A percentile compares a stretch with the other conserved stretches of the same genome.
Evolutionary conservation across 2,797 vertebrate species (phyloP).

Genomic region (Myoxocephalus aenaeus): DNA sequence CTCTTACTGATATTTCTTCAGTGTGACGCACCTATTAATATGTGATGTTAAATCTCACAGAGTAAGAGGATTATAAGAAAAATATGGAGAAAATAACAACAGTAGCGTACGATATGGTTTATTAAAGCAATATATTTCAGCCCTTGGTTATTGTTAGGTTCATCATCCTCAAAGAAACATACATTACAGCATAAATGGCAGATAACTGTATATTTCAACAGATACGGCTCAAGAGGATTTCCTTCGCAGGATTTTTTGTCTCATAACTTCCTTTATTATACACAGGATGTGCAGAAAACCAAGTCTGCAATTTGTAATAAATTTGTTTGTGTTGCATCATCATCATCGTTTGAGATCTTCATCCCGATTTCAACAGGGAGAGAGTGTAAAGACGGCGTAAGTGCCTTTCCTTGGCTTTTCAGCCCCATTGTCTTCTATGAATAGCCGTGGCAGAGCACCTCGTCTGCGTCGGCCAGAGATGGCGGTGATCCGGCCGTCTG

Average conservation of each 20-base stretch:
- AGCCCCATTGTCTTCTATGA: slow-evolving; percentile 63
- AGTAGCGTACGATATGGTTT: background rate
- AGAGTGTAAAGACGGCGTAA: background rate
- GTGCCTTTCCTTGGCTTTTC: background rate
- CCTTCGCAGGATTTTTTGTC: slow-evolving; percentile 24
- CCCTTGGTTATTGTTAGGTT: background rate
- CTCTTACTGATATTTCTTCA: background rate
- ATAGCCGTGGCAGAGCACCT: slow-evolving; percentile 48
- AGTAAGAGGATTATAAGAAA: background rate
- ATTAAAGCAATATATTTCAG: background rate
- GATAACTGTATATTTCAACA: slow-evolving; percentile 28
- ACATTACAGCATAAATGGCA: background rate
- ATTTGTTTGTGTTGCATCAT: background rate
- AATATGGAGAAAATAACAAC: background rate
- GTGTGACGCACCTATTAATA: background rate
- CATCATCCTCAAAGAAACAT: background rate
- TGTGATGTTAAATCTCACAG: background rate
- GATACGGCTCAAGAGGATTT: slow-evolving; percentile 46
- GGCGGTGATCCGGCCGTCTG: slow-evolving; percentile 57
- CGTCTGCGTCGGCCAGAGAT: slow-evolving; percentile 45
- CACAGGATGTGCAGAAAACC: slow-evolving; percentile 25
- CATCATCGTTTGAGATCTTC: background rate
- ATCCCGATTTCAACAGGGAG: background rate
- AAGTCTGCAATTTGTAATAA: background rate
- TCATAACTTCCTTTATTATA: slow-evolving; percentile 43